These are phyloP conservation scores for Notarius quadriscutis DNA, from an alignment of 2,113 vertebrate species.

Conservation along the genomic window DNA sequence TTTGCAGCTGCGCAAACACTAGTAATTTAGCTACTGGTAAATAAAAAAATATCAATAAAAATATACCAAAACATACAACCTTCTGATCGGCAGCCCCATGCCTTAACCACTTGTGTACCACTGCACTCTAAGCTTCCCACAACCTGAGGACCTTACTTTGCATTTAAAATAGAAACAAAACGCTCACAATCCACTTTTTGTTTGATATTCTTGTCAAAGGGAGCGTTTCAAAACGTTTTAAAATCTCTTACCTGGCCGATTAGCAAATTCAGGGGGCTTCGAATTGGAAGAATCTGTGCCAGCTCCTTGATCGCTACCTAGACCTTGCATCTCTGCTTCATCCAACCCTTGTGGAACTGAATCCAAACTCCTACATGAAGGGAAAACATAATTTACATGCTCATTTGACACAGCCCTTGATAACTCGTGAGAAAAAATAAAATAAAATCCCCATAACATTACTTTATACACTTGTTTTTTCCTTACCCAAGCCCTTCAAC, in stretches of 20 bases:
- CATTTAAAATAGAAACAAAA: background rate
- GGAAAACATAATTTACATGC: background rate
- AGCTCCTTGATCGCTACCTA: conserved; percentile 84
- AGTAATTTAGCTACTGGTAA: too few species aligned
- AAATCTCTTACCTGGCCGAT: conserved; percentile 69
- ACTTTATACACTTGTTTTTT: background rate
- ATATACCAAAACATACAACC: background rate
- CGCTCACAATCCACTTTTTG: background rate
- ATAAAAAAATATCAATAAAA: too few species aligned
- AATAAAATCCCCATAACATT: background rate
- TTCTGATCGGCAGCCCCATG: background rate
- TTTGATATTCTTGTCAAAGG: background rate
- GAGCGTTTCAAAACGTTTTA: background rate
- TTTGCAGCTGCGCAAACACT: too few species aligned
- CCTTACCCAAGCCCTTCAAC: conserved; percentile 87
- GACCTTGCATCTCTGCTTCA: conserved; percentile 81
- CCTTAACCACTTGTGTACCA: background rate
- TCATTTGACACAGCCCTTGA: background rate
- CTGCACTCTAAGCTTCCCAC: background rate
- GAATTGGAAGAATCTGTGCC: conserved; percentile 81
- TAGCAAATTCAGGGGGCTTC: conserved; percentile 89
- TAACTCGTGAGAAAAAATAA: background rate
- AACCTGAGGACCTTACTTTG: background rate
- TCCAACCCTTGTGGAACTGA: conserved; percentile 80
- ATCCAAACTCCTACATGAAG: conserved; percentile 77